A percentile compares a stretch with the other conserved stretches of the same genome.
Conservation (phyloP, 2,113 vertebrate genomes). For the Andinoacara biseriatus region DNA sequence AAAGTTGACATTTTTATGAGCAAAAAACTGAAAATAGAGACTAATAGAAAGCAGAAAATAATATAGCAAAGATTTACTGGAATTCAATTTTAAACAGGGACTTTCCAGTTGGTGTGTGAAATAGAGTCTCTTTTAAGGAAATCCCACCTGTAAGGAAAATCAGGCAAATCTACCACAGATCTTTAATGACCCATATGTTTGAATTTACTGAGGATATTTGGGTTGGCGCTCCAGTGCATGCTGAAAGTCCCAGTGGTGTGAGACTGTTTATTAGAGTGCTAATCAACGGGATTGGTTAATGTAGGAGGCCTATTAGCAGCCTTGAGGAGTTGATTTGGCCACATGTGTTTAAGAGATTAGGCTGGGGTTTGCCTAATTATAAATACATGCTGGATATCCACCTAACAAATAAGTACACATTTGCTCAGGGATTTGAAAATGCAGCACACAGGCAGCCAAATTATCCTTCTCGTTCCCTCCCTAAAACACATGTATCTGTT, state of each 20-base stretch:
- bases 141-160: conserved; percentile 72
- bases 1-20: conserved; percentile 21
- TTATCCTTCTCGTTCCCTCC: conserved; percentile 18
- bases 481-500: conserved; percentile 51
- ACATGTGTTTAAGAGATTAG: conserved; percentile 73
- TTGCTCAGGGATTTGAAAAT: conserved; percentile 60
- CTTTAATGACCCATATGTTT: conserved; percentile 69
- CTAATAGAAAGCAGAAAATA: conserved; percentile 38
- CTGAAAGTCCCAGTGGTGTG: conserved; percentile 63
- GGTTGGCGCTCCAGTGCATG: conserved; percentile 66
- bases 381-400: conserved; percentile 53
- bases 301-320: conserved; percentile 63
- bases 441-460: conserved; percentile 36
- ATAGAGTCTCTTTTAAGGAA: conserved; percentile 52
- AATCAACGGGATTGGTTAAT: conserved; percentile 74
- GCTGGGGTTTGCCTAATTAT: conserved; percentile 60
- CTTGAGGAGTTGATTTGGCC: conserved; percentile 58
- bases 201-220: conserved; percentile 63
- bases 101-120: conserved; percentile 57
- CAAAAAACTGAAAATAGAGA: conserved; percentile 28
- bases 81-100: conserved; percentile 37
- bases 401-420: conserved; percentile 51
- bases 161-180: conserved; percentile 45
- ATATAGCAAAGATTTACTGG: conserved; percentile 32
- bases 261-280: conserved; percentile 72